Conservation (phyloP, 2,797 vertebrate genomes). For the Nyctibius grandis region DNA sequence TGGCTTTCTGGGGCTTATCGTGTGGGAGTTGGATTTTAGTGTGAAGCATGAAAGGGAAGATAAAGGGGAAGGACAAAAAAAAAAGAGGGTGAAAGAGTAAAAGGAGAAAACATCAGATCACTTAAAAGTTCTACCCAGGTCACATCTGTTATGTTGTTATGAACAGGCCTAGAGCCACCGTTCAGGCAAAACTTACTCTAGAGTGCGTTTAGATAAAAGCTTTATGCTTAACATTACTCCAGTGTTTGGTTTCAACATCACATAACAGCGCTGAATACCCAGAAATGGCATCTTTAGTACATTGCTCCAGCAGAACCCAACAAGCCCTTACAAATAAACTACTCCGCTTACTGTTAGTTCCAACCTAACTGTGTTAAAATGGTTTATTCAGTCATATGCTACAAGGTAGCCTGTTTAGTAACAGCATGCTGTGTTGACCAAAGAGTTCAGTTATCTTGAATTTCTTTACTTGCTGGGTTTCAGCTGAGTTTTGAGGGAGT, state of each 20-base stretch:
- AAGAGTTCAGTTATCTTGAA: background rate
- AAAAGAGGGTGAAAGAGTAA: background rate
- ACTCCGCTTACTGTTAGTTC: background rate
- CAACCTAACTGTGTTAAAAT: background rate
- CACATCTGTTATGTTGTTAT: background rate
- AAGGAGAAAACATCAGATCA: background rate
- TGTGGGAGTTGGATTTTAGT: background rate
- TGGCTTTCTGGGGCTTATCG: background rate
- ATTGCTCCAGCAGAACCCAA: background rate
- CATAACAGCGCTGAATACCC: background rate
- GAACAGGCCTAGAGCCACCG: background rate
- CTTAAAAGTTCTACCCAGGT: background rate
- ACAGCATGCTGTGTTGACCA: fast-evolving
- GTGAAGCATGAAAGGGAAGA: background rate
- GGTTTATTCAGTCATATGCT: background rate
- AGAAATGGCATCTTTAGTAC: background rate
- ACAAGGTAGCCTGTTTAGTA: background rate
- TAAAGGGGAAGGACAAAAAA: background rate
- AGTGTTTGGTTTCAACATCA: background rate
- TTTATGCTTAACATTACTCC: background rate
- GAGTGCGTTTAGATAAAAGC: background rate
- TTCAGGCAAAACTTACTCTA: background rate
- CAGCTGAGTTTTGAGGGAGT: background rate
- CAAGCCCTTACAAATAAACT: background rate
- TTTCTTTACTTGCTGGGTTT: background rate